Evolutionary conservation across 2,888 invertebrate species (phyloP).

Genomic region (Leptopilina myrica): DNA sequence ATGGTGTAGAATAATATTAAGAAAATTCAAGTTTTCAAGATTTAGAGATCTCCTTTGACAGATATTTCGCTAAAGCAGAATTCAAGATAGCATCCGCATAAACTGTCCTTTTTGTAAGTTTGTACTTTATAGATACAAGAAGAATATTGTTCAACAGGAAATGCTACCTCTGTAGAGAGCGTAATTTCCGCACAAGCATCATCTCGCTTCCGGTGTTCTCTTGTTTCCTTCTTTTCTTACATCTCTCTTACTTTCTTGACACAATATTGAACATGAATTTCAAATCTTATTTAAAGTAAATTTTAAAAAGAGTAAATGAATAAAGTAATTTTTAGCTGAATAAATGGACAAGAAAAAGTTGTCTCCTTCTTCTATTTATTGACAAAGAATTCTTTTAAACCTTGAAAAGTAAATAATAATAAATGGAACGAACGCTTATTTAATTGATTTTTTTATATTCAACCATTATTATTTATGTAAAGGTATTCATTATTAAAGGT

Average conservation of each 20-base stretch:
- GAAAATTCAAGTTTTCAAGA: neutral
- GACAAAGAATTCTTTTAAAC: no score
- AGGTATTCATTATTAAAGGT: neutral
- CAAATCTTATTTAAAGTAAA: neutral
- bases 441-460: no score
- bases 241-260: slow-evolving; percentile 37
- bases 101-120: slow-evolving; percentile 11
- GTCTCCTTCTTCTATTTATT: no score
- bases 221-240: slow-evolving; percentile 25
- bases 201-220: slow-evolving; percentile 49
- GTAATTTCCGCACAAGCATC: slow-evolving; percentile 70
- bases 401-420: no score
- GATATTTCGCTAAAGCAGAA: neutral
- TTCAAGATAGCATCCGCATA: neutral
- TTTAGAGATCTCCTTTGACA: neutral
- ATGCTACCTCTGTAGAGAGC: slow-evolving; percentile 62
- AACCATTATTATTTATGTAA: neutral
- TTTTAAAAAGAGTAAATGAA: neutral
- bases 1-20: neutral
- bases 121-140: slow-evolving; percentile 7
- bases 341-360: no score
- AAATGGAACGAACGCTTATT: no score
- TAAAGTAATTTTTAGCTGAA: no score
- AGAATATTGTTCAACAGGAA: slow-evolving; percentile 62
- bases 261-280: slow-evolving; percentile 56